These are phyloP conservation scores for Pollachius pollachius DNA, from an alignment of 2,113 vertebrate genomes.

Conservation along the genomic window DNA sequence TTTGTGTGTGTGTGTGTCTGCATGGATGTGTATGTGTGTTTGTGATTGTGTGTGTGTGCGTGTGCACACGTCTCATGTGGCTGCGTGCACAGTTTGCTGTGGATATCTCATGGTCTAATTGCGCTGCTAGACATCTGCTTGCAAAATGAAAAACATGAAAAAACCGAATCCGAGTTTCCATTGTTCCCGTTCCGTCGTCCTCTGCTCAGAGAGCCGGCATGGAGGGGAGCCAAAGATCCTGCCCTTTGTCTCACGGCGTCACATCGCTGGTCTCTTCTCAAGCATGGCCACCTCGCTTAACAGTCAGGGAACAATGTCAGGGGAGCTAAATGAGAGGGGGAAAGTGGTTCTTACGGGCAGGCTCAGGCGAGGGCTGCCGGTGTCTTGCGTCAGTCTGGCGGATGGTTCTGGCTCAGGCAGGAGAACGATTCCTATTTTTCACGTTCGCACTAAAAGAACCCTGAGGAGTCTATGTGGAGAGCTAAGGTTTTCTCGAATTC, in stretches of 20 bases:
- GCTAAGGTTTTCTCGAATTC: no score
- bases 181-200: conserved; percentile 48
- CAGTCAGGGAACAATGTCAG: conserved; percentile 18
- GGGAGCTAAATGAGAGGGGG: neutral
- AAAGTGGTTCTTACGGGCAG: conserved; percentile 6
- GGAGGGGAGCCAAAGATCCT: conserved; percentile 46
- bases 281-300: conserved; percentile 32
- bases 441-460: no score
- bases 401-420: no score
- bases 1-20: no score
- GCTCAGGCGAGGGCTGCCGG: neutral
- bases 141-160: conserved; percentile 57
- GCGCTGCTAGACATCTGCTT: conserved; percentile 49
- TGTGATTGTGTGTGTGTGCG: conserved; percentile 2
- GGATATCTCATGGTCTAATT: conserved; percentile 50
- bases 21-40: conserved; percentile 4
- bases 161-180: conserved; percentile 52
- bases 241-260: conserved; percentile 30
- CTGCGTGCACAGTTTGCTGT: neutral
- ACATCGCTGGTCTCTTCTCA: conserved; percentile 20
- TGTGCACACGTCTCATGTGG: neutral
- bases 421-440: no score
- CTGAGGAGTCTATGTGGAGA: no score
- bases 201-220: conserved; percentile 25
- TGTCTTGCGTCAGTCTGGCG: neutral